Evolutionary conservation across 2,797 vertebrate genomes (phyloP).

Genomic region (Loris lydekkerianus): DNA sequence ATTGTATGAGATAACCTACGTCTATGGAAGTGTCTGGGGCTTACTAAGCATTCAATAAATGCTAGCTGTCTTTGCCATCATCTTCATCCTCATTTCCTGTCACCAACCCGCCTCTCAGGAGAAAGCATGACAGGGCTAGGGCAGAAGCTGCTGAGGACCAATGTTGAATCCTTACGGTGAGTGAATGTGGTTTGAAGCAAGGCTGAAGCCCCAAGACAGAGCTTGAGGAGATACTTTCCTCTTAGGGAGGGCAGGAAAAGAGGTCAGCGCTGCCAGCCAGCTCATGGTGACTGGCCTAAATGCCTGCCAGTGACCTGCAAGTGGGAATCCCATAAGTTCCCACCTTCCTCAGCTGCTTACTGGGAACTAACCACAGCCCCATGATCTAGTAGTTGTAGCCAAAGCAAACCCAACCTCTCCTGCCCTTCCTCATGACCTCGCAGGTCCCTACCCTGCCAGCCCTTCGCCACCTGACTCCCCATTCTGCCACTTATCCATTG

Average conservation of each 20-base stretch:
- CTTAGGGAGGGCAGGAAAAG: constrained; percentile 26
- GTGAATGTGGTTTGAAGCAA: constrained; percentile 26
- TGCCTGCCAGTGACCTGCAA: background rate
- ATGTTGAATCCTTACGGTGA: background rate
- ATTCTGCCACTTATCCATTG: background rate
- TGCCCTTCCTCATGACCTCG: constrained; percentile 15
- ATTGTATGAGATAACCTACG: background rate
- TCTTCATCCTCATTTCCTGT: background rate
- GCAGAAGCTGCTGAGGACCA: constrained; percentile 17
- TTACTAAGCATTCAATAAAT: background rate
- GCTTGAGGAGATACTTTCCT: constrained; percentile 6
- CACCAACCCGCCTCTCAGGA: background rate
- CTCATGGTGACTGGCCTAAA: background rate
- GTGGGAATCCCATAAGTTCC: constrained; percentile 66
- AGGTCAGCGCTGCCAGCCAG: background rate
- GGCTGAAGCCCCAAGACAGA: background rate
- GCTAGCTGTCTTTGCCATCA: background rate
- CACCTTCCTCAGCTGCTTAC: background rate
- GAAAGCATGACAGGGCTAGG: background rate
- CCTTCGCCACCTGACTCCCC: background rate
- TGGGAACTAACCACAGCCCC: constrained; percentile 26
- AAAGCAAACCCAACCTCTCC: constrained; percentile 29
- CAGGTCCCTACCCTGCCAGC: background rate
- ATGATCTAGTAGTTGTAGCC: constrained; percentile 28
- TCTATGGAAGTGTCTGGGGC: background rate